phyloP scores from a whole-genome alignment of 1,140 invertebrate species.

The Anoplolepis gracilipes region DNA sequence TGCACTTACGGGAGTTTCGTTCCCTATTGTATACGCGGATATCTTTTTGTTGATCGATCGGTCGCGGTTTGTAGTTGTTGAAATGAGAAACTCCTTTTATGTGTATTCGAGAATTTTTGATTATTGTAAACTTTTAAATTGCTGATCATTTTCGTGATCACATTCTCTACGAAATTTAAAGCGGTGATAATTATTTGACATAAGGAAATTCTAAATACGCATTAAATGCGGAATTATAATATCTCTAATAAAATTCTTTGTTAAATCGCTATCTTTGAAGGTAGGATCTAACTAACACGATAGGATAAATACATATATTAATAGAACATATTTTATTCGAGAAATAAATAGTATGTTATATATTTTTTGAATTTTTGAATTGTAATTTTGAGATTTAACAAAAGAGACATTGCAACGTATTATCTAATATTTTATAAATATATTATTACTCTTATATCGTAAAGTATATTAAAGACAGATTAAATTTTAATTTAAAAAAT shows the following conservation, averaged over 20 bases:
- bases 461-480: no score
- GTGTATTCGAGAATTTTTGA: not conserved
- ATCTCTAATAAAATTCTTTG: not conserved
- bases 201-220: not conserved
- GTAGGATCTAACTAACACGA: not conserved
- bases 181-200: not conserved
- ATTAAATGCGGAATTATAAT: not conserved
- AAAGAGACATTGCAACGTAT: not conserved
- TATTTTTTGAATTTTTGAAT: not conserved
- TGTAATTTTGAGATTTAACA: not conserved
- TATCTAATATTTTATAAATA: not conserved
- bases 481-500: not conserved
- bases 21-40: not conserved
- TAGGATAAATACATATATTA: not conserved
- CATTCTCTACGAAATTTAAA: not conserved
- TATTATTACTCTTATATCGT: no score
- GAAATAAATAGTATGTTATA: not conserved
- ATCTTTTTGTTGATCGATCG: not conserved
- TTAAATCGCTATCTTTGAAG: not conserved
- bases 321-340: not conserved
- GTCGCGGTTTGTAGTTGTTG: not conserved
- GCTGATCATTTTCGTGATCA: not conserved
- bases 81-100: not conserved
- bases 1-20: constrained; percentile 50
- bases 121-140: not conserved